phyloP scores from a whole-genome alignment of 2,113 vertebrate genomes.

The Catharus minimus region DNA sequence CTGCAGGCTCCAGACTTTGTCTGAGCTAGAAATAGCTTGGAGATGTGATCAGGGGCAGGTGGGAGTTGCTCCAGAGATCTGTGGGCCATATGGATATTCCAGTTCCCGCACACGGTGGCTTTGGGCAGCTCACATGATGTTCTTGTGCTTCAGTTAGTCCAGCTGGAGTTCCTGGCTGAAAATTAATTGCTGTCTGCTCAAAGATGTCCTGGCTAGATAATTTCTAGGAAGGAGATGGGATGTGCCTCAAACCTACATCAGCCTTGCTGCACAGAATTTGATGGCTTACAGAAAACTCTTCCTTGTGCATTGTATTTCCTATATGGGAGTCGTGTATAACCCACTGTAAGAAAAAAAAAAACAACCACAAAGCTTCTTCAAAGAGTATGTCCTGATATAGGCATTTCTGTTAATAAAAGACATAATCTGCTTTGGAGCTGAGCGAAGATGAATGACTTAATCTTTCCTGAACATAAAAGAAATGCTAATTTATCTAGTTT shows the following conservation, averaged over 20 bases:
- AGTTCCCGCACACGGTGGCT: neutral
- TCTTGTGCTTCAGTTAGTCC: neutral
- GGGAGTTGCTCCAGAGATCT: neutral
- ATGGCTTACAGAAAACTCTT: neutral
- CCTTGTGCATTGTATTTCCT: neutral
- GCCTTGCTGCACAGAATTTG: neutral
- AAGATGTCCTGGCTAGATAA: constrained; percentile 16
- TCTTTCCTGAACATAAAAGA: constrained; percentile 18
- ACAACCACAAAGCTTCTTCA: neutral
- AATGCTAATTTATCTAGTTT: constrained; percentile 4
- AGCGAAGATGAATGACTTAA: constrained; percentile 14
- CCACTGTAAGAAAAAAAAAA: neutral
- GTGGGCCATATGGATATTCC: neutral
- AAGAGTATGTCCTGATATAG: neutral
- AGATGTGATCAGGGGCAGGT: neutral
- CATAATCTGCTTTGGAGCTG: neutral
- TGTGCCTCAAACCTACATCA: neutral
- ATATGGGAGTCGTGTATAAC: neutral
- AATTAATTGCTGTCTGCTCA: constrained; percentile 36
- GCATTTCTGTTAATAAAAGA: neutral
- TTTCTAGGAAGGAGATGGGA: constrained; percentile 36
- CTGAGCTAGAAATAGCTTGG: constrained; percentile 4
- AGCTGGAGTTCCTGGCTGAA: constrained; percentile 48
- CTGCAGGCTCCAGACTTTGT: constrained; percentile 1
- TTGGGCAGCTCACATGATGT: neutral